Conservation (phyloP, 1,140 invertebrate species). For the Halyomorpha halys region DNA sequence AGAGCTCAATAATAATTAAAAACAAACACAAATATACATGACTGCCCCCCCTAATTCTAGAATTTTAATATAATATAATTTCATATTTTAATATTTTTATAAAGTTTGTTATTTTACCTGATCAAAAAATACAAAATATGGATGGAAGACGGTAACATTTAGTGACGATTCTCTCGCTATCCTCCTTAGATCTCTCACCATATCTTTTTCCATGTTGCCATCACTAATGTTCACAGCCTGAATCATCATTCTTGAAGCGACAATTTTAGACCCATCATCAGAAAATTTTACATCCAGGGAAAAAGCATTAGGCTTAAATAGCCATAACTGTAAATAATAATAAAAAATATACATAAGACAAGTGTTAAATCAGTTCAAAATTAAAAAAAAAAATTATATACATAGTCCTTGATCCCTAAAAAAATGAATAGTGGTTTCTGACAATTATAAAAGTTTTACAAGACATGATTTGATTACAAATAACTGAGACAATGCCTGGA, state of each 20-base stretch:
- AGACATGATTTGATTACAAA: too few relatives aligned
- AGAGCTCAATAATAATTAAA: too few relatives aligned
- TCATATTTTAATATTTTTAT: too few relatives aligned
- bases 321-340: constrained; percentile 49
- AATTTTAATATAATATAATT: too few relatives aligned
- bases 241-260: constrained; percentile 75
- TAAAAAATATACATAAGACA: not conserved
- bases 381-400: not conserved
- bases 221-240: constrained; percentile 82
- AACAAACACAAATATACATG: too few relatives aligned
- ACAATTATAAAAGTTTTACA: too few relatives aligned
- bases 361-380: not conserved
- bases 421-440: too few relatives aligned
- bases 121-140: constrained; percentile 91
- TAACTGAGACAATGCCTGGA: too few relatives aligned
- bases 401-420: not conserved
- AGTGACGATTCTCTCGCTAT: constrained; percentile 67
- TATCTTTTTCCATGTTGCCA: constrained; percentile 82
- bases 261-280: constrained; percentile 56
- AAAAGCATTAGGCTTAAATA: constrained; percentile 59
- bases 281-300: constrained; percentile 79
- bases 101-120: constrained; percentile 50
- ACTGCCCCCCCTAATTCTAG: too few relatives aligned
- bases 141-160: constrained; percentile 85
- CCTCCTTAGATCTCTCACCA: constrained; percentile 67